Base-by-base conservation (phyloP, 2,888 invertebrate species). In the Malachius bipustulatus region DNA sequence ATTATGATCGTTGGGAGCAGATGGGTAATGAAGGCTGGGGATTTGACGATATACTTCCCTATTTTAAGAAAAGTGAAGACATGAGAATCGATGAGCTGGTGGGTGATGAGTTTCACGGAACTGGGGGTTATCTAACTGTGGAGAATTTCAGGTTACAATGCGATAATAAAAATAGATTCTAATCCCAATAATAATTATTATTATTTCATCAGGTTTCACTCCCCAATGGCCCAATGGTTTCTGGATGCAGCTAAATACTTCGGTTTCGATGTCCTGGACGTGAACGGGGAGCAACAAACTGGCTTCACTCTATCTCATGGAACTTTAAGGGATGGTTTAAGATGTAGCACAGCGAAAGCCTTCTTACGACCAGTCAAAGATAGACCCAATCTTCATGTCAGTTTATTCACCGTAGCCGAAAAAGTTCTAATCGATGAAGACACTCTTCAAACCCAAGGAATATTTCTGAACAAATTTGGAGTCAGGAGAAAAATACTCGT, bases 261-360 rank as follows among this genome's bases (percentile, higher is more conserved):
- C 45, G 81, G 83, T 1, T 83, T 84, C 55, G 64, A 67, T 2
- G 66, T 73, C 10, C 51, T 70, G 1, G 89, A 90, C 53, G 68
- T 81, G 1, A 90, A 89, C 56, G 88, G 87, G 0, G 69, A 66
- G 29, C 67, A 61, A n/a, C 89, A 89, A 61, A 76, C 78, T 0
- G 89, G 87, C 0, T 84, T 87, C 47, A 75, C 77, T 1, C 67
- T 73, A 16, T 75, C 85, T 0, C 84, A 82, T 43, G 88, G 77
- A 1, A 87, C 88, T 0, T 51, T 87, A 2, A 65, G 80, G 3
- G 68, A 87, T 37, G 89, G 89, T 0, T 63, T 85, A 1, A 67
- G 89, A 26, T 88, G 87, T 53, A 88, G 87, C 50, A 75, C 84
- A 1, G 81, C 85, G 8, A 89, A 87, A 62, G 88, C 78, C 0